Conservation (phyloP, 2,797 vertebrate species). For the Sibirionetta formosa region DNA sequence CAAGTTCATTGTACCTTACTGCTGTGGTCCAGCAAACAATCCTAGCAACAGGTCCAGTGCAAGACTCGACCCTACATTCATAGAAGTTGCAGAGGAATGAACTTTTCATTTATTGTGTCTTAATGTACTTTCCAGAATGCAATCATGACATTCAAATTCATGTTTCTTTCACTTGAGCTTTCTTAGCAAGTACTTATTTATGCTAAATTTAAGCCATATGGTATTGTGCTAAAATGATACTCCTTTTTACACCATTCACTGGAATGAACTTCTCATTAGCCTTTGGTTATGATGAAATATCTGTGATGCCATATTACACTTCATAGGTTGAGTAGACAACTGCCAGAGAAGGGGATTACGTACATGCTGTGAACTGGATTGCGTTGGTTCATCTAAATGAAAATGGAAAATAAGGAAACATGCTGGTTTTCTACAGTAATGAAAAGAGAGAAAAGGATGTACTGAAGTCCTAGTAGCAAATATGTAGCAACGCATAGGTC, state of each 20-base stretch:
- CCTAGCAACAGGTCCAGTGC: neutral
- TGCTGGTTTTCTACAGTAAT: neutral
- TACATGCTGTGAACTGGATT: neutral
- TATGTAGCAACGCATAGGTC: neutral
- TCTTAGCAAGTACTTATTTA: neutral
- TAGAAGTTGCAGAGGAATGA: neutral
- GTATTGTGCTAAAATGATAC: neutral
- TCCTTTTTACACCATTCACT: too few species aligned
- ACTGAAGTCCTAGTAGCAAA: neutral
- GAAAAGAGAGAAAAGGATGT: neutral
- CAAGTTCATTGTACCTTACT: neutral
- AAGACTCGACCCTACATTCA: neutral
- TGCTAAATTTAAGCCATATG: neutral
- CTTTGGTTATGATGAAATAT: neutral
- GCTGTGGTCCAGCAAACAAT: neutral
- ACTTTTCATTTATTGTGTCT: neutral
- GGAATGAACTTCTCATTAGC: neutral
- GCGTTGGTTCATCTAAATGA: neutral
- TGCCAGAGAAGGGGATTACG: neutral
- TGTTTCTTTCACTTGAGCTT: neutral
- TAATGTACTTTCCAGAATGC: neutral
- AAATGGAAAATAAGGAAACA: neutral
- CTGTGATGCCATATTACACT: neutral
- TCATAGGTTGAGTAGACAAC: neutral
- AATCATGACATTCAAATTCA: neutral